Evolutionary conservation across 1,140 invertebrate species (phyloP).

Genomic region (Drosophila serrata): DNA sequence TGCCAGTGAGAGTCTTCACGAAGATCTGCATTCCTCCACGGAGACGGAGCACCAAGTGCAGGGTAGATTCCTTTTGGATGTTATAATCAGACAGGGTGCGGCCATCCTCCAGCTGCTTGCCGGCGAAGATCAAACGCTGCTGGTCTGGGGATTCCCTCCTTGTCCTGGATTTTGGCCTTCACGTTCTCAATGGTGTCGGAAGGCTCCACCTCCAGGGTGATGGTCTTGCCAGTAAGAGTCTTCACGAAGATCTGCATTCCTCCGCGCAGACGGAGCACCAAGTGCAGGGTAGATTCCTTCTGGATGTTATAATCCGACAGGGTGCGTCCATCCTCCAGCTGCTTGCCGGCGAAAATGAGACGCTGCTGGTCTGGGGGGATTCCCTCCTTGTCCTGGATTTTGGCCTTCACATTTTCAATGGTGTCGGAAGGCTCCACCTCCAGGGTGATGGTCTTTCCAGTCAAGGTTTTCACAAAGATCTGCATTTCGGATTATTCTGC

Average conservation of each 20-base stretch:
- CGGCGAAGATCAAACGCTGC: too few relatives aligned
- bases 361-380: constrained; percentile 88
- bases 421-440: constrained; percentile 91
- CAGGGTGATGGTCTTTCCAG: constrained; percentile 96
- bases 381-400: constrained; percentile 90
- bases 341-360: constrained; percentile 87
- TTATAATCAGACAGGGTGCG: too few relatives aligned
- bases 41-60: too few relatives aligned
- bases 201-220: too few relatives aligned
- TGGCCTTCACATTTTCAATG: constrained; percentile 91
- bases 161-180: too few relatives aligned
- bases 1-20: too few relatives aligned
- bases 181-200: too few relatives aligned
- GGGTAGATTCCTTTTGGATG: too few relatives aligned
- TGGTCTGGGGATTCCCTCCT: too few relatives aligned
- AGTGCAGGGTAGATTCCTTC: constrained; percentile 95
- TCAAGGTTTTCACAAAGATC: constrained; percentile 92
- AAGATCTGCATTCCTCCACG: too few relatives aligned
- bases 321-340: constrained; percentile 88
- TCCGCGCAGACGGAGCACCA: constrained; percentile 93
- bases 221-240: constrained; percentile 91
- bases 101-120: too few relatives aligned
- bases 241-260: constrained; percentile 93
- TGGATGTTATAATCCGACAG: constrained; percentile 90
- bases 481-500: constrained; percentile 66